Base-by-base conservation (phyloP, 64 coral and sea anemone species). In the Dendronephthya gigantea region DNA sequence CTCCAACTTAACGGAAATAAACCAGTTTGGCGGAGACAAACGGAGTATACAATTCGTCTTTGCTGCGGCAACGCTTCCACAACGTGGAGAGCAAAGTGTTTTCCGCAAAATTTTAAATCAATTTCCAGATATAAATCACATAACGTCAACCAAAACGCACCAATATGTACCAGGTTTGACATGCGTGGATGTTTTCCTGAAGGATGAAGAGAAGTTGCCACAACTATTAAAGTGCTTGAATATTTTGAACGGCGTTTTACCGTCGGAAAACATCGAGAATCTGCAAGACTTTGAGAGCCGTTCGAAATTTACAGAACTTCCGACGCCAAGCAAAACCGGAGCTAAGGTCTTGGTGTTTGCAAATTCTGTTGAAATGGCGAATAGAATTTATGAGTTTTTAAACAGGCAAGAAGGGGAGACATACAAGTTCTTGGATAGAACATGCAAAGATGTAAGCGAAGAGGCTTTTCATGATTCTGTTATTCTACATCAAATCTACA, bases 61-160 rank as follows among this genome's bases (percentile, higher is more conserved):
- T 91, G 92, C 90, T 16, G 95, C 95, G 39, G 95, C 95, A 48
- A 98, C 95, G 43, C 62, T 98, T 43, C 95, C 95, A 16, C 84
- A 84, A 22, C 89, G 87, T 56, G 95, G 95, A 13, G 82, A 86
- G 31, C 91, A 91, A 83, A 87, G 89, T 32, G 87, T 82, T 55
- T 85, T 84, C 5, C 89, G 87, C 87, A 89, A 93, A 51, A 62
- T 98, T 15, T 85, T 33, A 27, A 83, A 85, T 11, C 93, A 92
- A 90, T 76, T 92, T 39, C 87, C 87, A 29, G 85, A 92, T 16
- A 81, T 82, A 31, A 36, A 90, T 39, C 19, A 87, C 17, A 36
- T 98, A 9, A 85, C 83, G 27, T 89, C 95, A 28, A 75, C 70
- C 34, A 35, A 86, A 74, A 92, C 70, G 59, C 95, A 98, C 59